These are phyloP conservation scores for Atherinomorus stipes DNA, from an alignment of 2,113 vertebrate genomes.

Conservation along the genomic window DNA sequence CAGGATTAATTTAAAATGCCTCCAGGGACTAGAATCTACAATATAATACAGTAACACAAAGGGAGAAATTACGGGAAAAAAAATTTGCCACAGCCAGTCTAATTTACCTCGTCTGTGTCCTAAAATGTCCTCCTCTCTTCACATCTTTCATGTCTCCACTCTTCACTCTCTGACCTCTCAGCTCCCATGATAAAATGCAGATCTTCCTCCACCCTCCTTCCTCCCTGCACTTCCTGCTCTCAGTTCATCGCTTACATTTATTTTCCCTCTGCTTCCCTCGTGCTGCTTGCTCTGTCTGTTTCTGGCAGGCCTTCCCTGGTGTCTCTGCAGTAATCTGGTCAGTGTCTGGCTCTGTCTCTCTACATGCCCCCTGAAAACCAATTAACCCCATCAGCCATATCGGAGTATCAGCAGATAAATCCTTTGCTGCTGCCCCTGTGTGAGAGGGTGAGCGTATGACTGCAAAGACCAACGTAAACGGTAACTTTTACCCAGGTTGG, in stretches of 20 bases:
- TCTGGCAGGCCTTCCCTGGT: slow-evolving; percentile 38
- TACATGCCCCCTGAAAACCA: slow-evolving; percentile 74
- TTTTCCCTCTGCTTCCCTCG: slow-evolving; percentile 26
- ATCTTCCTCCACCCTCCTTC: slow-evolving; percentile 13
- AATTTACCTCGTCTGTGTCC: slow-evolving; percentile 5
- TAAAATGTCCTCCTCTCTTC: background rate
- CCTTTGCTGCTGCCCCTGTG: slow-evolving; percentile 41
- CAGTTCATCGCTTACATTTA: slow-evolving; percentile 44
- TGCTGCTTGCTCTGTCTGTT: slow-evolving; percentile 16
- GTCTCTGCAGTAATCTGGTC: slow-evolving; percentile 63
- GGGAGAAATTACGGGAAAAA: background rate
- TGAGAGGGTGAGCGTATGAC: slow-evolving; percentile 21
- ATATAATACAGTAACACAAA: background rate
- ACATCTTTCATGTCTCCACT: background rate
- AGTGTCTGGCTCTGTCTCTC: slow-evolving; percentile 61
- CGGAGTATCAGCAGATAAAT: slow-evolving; percentile 72
- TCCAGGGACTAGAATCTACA: background rate
- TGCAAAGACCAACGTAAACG: slow-evolving; percentile 29
- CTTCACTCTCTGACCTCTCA: slow-evolving; percentile 14
- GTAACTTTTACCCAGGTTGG: slow-evolving; percentile 29
- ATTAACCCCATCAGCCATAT: slow-evolving; percentile 78
- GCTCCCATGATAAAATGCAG: slow-evolving; percentile 11
- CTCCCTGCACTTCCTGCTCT: slow-evolving; percentile 22
- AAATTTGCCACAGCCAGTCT: background rate
- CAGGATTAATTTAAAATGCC: slow-evolving; percentile 20